Conservation (phyloP, 2,888 invertebrate species). For the Glyphotaelius pellucidus region DNA sequence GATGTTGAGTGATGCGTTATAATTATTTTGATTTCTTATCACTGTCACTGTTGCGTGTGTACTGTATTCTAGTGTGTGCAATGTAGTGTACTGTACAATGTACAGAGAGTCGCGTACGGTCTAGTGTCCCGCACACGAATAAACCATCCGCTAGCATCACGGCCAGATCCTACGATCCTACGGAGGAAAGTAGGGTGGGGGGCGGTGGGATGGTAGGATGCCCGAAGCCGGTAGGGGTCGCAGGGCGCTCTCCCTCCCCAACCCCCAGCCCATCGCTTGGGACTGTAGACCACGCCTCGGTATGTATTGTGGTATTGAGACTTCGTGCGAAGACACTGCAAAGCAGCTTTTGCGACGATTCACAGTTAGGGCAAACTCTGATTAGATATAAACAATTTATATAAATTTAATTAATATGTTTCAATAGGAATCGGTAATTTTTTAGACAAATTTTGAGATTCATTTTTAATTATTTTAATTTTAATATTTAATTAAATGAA, state of each 20-base stretch:
- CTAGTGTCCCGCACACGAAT: conserved; percentile 63
- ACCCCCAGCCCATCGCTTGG: conserved; percentile 26
- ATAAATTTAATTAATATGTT: too few species aligned
- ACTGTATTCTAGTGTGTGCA: not conserved
- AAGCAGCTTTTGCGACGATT: not conserved
- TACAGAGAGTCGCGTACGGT: conserved; percentile 49
- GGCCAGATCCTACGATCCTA: conserved; percentile 46
- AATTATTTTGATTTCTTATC: not conserved
- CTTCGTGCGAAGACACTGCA: not conserved
- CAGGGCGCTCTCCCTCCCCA: conserved; percentile 20
- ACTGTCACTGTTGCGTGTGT: not conserved
- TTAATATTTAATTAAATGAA: too few species aligned
- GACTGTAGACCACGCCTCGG: conserved; percentile 14
- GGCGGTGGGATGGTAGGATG: too few species aligned
- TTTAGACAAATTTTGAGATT: too few species aligned
- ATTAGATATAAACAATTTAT: not conserved
- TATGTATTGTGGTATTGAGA: not conserved
- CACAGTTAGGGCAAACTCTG: not conserved
- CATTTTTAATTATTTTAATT: too few species aligned
- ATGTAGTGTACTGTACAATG: not conserved
- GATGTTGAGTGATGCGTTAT: not conserved
- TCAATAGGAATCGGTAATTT: not conserved
- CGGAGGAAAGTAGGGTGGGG: too few species aligned
- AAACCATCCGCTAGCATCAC: conserved; percentile 52
- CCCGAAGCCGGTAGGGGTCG: conserved; percentile 7